A percentile compares a stretch with the other conserved stretches of the same genome.
These are phyloP conservation scores for Antennarius striatus DNA, from an alignment of 2,113 vertebrate species.

Conservation along the genomic window DNA sequence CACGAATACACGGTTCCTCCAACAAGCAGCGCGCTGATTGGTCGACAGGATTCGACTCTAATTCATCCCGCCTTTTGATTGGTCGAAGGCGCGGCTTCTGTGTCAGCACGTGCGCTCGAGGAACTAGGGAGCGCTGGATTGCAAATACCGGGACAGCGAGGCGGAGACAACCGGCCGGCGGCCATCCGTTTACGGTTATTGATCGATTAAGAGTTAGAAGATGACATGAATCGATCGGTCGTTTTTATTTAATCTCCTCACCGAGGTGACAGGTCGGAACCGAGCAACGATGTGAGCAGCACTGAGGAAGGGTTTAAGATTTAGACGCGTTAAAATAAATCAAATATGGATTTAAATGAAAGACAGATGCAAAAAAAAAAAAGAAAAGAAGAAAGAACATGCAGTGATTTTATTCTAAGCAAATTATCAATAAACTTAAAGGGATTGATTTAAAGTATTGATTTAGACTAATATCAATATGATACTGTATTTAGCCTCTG, in stretches of 20 bases:
- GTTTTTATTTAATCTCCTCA: slow-evolving; percentile 15
- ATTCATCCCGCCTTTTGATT: slow-evolving; percentile 22
- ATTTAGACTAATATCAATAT: not conserved
- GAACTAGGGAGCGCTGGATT: slow-evolving; percentile 21
- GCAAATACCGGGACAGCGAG: not conserved
- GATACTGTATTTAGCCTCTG: too few relatives aligned
- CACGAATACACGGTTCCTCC: slow-evolving; percentile 1
- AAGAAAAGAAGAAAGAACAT: too few relatives aligned
- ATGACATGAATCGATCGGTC: slow-evolving; percentile 30
- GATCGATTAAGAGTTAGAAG: slow-evolving; percentile 38
- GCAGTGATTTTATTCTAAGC: too few relatives aligned
- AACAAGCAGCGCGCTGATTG: slow-evolving; percentile 59
- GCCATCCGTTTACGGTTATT: slow-evolving; percentile 56
- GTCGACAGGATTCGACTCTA: not conserved
- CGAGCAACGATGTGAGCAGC: slow-evolving; percentile 5
- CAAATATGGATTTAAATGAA: not conserved
- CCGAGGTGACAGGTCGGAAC: not conserved
- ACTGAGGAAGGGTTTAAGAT: not conserved
- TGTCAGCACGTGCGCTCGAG: slow-evolving; percentile 22
- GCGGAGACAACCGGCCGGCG: too few relatives aligned
- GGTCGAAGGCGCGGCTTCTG: slow-evolving; percentile 38
- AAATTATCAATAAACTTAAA: too few relatives aligned
- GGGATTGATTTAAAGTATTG: not conserved
- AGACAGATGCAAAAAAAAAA: not conserved
- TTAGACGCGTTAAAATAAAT: not conserved